Conservation (phyloP, 2,888 invertebrate genomes). For the Pomacea canaliculata region DNA sequence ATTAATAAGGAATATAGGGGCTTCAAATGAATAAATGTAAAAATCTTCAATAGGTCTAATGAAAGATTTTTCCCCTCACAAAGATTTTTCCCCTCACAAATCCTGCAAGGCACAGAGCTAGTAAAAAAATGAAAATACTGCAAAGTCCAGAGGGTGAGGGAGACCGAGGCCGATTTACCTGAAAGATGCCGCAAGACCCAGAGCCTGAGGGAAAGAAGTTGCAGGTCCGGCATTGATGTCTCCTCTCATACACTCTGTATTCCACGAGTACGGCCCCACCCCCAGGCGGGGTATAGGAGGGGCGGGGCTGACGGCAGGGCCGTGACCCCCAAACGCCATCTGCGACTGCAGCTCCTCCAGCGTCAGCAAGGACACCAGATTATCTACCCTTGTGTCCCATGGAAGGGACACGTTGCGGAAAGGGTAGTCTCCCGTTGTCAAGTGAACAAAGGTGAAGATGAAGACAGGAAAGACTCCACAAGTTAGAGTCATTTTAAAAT, state of each 20-base stretch:
- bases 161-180: constrained; percentile 43
- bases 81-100: too few species aligned
- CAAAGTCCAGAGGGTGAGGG: too few species aligned
- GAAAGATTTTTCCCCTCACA: too few species aligned
- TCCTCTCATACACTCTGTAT: constrained; percentile 65
- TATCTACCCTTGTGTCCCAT: constrained; percentile 60
- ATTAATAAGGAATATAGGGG: too few species aligned
- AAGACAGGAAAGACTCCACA: too few species aligned
- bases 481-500: too few species aligned
- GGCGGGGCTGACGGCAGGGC: constrained; percentile 51
- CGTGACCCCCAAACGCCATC: constrained; percentile 52
- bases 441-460: too few species aligned
- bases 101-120: too few species aligned
- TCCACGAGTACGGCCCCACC: constrained; percentile 62
- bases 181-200: constrained; percentile 65
- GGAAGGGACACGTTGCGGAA: constrained; percentile 59
- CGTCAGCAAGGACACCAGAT: constrained; percentile 58
- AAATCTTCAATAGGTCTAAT: too few species aligned
- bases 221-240: constrained; percentile 60
- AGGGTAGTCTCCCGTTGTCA: constrained; percentile 44
- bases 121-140: too few species aligned
- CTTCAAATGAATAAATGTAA: too few species aligned
- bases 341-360: constrained; percentile 57
- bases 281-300: constrained; percentile 59
- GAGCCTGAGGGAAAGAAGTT: constrained; percentile 64